Percentiles rank a stretch among this genome's conserved stretches.
These are phyloP conservation scores for Dallia pectoralis DNA, from an alignment of 2,797 vertebrate species.

Conservation along the genomic window DNA sequence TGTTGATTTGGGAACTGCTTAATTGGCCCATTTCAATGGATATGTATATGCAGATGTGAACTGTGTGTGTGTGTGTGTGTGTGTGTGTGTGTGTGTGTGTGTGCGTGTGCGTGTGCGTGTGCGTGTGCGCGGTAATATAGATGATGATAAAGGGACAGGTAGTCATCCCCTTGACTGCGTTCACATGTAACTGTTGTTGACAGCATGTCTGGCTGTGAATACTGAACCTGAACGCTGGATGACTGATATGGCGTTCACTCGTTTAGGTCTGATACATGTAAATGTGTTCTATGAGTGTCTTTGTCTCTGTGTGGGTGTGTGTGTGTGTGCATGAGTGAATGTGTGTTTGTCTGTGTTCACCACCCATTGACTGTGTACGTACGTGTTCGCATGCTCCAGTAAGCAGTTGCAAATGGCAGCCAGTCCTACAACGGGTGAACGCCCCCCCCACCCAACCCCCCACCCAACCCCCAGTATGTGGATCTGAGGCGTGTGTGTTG, in stretches of 20 bases:
- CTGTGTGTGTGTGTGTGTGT: background rate
- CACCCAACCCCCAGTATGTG: slow-evolving; percentile 44
- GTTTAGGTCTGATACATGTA: background rate
- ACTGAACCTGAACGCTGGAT: background rate
- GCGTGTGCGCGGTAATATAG: background rate
- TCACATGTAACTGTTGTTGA: too few relatives aligned
- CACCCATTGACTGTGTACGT: slow-evolving; percentile 9
- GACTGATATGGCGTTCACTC: background rate
- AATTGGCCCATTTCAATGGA: too few relatives aligned
- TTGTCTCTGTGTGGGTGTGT: too few relatives aligned
- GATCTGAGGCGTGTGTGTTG: slow-evolving; percentile 39
- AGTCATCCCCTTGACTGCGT: too few relatives aligned
- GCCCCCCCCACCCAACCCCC: slow-evolving; percentile 52
- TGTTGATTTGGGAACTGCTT: background rate
- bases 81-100: background rate
- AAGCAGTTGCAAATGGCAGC: background rate
- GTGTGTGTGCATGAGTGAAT: background rate
- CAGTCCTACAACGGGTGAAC: slow-evolving; percentile 18
- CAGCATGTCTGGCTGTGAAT: too few relatives aligned
- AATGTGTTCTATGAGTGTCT: background rate
- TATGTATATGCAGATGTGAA: too few relatives aligned
- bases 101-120: background rate
- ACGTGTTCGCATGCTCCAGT: background rate
- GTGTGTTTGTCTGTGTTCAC: slow-evolving; percentile 10
- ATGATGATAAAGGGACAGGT: background rate